A percentile compares a stretch with the other conserved stretches of the same genome.
These are phyloP conservation scores for Syritta pipiens DNA, from an alignment of 2,888 invertebrate species.

Conservation along the genomic window DNA sequence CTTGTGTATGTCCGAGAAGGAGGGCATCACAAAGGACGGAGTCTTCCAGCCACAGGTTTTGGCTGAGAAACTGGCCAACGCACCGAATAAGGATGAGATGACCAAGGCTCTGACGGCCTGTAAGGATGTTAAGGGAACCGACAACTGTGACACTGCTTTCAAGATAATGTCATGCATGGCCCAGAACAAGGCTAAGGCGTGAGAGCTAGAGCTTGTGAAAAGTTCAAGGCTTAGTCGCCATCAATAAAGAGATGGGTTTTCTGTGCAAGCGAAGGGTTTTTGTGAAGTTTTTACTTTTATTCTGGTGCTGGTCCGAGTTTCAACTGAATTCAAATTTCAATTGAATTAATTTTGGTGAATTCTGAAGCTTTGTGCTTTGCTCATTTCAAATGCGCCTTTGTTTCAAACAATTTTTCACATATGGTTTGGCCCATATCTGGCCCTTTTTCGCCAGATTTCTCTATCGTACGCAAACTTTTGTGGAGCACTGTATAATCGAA, in stretches of 20 bases:
- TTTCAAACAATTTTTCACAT: too few relatives aligned
- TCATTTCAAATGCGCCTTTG: too few relatives aligned
- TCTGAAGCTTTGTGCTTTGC: too few relatives aligned
- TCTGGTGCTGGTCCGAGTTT: too few relatives aligned
- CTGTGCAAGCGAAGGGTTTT: too few relatives aligned
- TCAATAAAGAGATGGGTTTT: neutral
- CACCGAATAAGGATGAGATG: neutral
- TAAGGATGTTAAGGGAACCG: constrained; percentile 7
- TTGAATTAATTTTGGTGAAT: too few relatives aligned
- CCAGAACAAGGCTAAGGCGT: neutral
- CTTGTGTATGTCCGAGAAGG: constrained; percentile 1
- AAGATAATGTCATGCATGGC: constrained; percentile 4
- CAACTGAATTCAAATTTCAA: too few relatives aligned
- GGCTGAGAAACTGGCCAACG: neutral
- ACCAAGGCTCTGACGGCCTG: constrained; percentile 3
- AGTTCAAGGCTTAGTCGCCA: neutral
- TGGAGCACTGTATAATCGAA: too few relatives aligned
- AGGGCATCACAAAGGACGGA: constrained; percentile 1
- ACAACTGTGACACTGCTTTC: constrained; percentile 22
- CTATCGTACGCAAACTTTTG: too few relatives aligned
- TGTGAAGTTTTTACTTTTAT: too few relatives aligned
- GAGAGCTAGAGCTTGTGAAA: neutral
- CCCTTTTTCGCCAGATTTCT: too few relatives aligned
- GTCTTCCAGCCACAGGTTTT: neutral
- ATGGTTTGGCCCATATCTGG: too few relatives aligned